Percentiles rank a stretch among this genome's conserved stretches.
phyloP scores from a whole-genome alignment of 2,113 vertebrate species.

The Gila orcuttii region DNA sequence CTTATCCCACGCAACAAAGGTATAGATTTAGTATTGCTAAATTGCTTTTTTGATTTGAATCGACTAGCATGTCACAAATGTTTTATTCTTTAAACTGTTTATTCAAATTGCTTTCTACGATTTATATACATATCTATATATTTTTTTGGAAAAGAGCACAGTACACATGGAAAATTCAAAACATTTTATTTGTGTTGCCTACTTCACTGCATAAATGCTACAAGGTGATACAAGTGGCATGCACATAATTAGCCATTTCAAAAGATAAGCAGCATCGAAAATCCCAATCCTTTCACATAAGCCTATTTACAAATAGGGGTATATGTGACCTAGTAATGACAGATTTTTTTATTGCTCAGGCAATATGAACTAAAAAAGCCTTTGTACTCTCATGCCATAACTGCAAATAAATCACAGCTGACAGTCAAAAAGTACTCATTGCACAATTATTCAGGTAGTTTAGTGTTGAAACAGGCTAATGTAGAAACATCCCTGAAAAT shows the following conservation, averaged over 20 bases:
- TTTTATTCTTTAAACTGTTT: not conserved
- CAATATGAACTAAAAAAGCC: constrained; percentile 19
- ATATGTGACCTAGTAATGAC: constrained; percentile 55
- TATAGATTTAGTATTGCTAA: not conserved
- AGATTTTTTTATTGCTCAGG: constrained; percentile 42
- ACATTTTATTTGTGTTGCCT: not conserved
- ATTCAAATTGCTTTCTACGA: not conserved
- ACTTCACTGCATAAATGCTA: not conserved
- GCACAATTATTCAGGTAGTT: constrained; percentile 46
- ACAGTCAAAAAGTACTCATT: constrained; percentile 75
- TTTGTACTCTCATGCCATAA: constrained; percentile 72
- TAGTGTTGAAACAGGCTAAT: constrained; percentile 42
- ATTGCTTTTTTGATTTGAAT: not conserved
- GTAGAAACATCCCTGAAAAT: constrained; percentile 20
- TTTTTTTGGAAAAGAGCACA: not conserved
- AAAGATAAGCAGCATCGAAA: constrained; percentile 45
- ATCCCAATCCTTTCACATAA: constrained; percentile 47
- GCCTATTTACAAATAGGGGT: constrained; percentile 61
- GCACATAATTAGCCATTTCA: constrained; percentile 32
- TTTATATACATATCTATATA: not conserved
- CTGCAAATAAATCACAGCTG: constrained; percentile 61
- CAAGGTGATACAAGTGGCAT: constrained; percentile 47
- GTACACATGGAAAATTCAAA: not conserved
- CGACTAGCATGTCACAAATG: not conserved
- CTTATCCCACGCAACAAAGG: not conserved